These are phyloP conservation scores for Cerceris ruficornis DNA, from an alignment of 2,888 invertebrate genomes.

Conservation along the genomic window DNA sequence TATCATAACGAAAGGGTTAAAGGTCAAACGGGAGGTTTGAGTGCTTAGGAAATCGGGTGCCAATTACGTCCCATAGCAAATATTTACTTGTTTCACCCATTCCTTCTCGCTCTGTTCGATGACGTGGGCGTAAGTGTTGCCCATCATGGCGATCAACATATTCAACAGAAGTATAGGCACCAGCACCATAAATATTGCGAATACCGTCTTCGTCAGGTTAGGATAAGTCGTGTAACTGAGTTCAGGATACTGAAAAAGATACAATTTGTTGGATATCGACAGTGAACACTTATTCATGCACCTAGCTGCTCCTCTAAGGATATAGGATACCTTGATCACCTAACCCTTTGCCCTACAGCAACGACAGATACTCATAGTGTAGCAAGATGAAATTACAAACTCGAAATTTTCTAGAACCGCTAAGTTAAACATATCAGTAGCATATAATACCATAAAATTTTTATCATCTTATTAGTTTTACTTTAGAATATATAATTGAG, in stretches of 20 bases:
- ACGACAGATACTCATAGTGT: too few species aligned
- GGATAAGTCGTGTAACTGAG: constrained; percentile 95
- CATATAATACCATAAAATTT: too few species aligned
- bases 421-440: too few species aligned
- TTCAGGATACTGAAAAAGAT: constrained; percentile 92
- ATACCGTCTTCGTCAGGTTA: constrained; percentile 96
- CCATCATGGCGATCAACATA: constrained; percentile 99
- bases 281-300: not conserved
- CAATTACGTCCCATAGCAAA: constrained; percentile 11
- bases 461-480: too few species aligned
- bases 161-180: constrained; percentile 97
- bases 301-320: not conserved
- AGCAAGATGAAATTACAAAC: too few species aligned
- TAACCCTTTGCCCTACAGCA: too few species aligned
- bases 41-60: not conserved
- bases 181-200: constrained; percentile 98
- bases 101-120: constrained; percentile 99
- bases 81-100: constrained; percentile 94
- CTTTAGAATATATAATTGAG: too few species aligned
- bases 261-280: not conserved
- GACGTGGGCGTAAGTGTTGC: constrained; percentile 98
- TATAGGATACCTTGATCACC: too few species aligned
- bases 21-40: not conserved
- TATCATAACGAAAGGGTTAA: not conserved
- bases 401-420: too few species aligned